Evolutionary conservation across 2,888 invertebrate species (phyloP).

Genomic region (Acleris holmiana): DNA sequence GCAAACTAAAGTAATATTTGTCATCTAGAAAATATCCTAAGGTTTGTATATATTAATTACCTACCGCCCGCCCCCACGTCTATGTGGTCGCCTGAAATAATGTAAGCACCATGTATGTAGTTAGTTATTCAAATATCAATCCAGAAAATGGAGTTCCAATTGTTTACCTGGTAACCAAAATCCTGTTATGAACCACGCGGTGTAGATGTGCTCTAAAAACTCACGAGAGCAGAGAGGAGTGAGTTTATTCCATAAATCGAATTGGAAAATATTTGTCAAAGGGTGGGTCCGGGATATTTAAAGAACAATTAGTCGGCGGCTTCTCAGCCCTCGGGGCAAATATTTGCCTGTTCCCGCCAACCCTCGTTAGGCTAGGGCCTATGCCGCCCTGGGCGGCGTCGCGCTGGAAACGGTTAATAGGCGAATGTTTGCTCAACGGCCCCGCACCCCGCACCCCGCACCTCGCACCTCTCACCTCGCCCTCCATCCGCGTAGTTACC

Average conservation of each 20-base stretch:
- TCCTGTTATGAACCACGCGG: conserved; percentile 49
- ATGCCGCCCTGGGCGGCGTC: conserved; percentile 69
- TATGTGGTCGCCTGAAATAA: conserved; percentile 4
- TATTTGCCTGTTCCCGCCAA: conserved; percentile 82
- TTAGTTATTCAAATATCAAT: conserved; percentile 35
- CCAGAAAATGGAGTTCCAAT: conserved; percentile 27
- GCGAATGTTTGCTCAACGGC: conserved; percentile 74
- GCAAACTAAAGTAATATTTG: not conserved
- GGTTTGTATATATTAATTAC: too few relatives aligned
- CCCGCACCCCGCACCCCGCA: conserved; percentile 47
- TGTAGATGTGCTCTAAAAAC: conserved; percentile 54
- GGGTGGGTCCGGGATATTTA: conserved; percentile 79
- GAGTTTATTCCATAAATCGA: conserved; percentile 75
- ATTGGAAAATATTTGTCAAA: conserved; percentile 75
- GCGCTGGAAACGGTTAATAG: conserved; percentile 70
- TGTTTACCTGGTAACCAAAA: conserved; percentile 66
- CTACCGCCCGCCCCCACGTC: too few relatives aligned
- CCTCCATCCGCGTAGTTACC: not conserved
- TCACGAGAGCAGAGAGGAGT: conserved; percentile 49
- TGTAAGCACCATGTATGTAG: conserved; percentile 13
- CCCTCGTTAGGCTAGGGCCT: conserved; percentile 71
- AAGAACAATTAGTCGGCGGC: conserved; percentile 83
- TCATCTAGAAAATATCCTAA: too few relatives aligned
- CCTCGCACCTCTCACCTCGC: not conserved
- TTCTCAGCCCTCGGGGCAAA: conserved; percentile 77